Base-by-base conservation (phyloP, 2,113 vertebrate genomes). In the Lepus europaeus region DNA sequence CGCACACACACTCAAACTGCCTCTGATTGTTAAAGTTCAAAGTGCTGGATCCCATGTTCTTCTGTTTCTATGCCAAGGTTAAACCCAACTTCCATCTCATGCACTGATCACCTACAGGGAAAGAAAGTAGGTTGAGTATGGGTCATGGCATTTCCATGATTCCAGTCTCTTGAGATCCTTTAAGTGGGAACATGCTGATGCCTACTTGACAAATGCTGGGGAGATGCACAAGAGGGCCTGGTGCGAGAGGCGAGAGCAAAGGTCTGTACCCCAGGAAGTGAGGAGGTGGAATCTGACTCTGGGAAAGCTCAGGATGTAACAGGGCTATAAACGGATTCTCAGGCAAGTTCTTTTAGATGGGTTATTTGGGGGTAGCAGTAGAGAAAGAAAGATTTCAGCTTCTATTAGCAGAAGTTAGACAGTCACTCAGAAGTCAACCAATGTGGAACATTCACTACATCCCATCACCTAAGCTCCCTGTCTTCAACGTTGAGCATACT, bases 221-320 rank as follows among this genome's bases (percentile, higher is more conserved):
- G 11, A 63, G 6, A 25, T n/a, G 72, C 49, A 22, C 23, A 59
- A 6, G 77, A 33, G 14, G 63, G 4, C 11, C 66, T 31, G 7
- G 11, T 27, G 27, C 64, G n/a, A 11, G 17, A 53, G 16, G 11
- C 2, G 3, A 49, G n/a, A 29, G 51, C 0, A 0, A 70, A 31
- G 0, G 1, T 27, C 36, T 49, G 31, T 5, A 4, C 49, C 5
- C 23, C 1, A 2, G n/a, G 16, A 13, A 10, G 17, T 3, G 9
- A 7, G 7, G 63, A 8, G 49, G 12, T 23, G n/a, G 49, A 64
- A 22, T 51, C 29, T 27, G 20, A 70, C 3, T 68, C 20, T 23
- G 33, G 22, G 49, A 45, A 73, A 87, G 4, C 45, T 12, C 66
- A 74, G 53, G 19, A 33, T 63, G 59, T 14, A 5, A 25, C 1